Conservation (phyloP, 64 coral and sea anemone species). For the Dendronephthya gigantea region DNA sequence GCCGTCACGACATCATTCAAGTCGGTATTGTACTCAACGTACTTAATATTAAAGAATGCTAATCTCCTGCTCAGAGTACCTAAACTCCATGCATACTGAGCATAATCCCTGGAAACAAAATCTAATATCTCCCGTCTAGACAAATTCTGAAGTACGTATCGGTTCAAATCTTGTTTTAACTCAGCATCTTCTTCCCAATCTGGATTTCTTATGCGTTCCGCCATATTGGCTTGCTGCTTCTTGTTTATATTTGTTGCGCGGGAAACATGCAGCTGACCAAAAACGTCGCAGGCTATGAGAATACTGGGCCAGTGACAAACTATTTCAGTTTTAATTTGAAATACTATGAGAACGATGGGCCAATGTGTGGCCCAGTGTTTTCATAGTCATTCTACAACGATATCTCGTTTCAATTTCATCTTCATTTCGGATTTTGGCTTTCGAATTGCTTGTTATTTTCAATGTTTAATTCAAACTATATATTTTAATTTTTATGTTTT, state of each 20-base stretch:
- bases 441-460: not conserved
- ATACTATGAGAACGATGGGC: not conserved
- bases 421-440: not conserved
- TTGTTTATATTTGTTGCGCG: not conserved
- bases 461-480: not conserved
- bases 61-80: not conserved
- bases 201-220: not conserved
- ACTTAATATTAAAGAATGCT: slow-evolving; percentile 2
- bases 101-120: not conserved
- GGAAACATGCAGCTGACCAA: not conserved
- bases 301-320: not conserved
- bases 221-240: not conserved
- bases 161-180: not conserved
- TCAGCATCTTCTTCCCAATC: not conserved
- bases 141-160: not conserved
- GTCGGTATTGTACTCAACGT: not conserved
- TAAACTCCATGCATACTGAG: not conserved
- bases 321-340: not conserved
- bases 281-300: not conserved
- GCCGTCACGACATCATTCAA: not conserved
- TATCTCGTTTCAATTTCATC: not conserved
- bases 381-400: not conserved
- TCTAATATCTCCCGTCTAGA: not conserved
- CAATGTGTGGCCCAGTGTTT: not conserved
- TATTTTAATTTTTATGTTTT: not conserved